Conservation (phyloP, 2,113 vertebrate genomes). For the Grammomys surdaster region DNA sequence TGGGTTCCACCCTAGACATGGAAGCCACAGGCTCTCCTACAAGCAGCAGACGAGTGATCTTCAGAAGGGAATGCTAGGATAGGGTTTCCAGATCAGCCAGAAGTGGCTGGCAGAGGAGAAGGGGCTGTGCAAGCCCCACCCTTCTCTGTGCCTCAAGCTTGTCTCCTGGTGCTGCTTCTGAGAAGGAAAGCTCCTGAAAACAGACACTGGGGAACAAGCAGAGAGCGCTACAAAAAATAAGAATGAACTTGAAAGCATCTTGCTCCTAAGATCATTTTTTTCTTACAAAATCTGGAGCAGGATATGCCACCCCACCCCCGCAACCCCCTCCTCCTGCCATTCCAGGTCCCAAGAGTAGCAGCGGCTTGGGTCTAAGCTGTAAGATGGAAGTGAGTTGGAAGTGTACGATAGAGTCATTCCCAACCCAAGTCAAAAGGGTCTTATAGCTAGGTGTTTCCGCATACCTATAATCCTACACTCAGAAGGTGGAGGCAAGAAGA, state of each 20-base stretch:
- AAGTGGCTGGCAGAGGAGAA: background rate
- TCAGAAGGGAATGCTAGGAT: background rate
- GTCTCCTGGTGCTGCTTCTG: background rate
- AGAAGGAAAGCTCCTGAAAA: background rate
- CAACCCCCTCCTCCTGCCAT: background rate
- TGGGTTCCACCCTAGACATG: background rate
- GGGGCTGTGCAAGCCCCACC: background rate
- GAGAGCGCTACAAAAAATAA: background rate
- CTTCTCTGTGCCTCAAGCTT: background rate
- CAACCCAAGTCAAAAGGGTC: background rate
- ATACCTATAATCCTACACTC: background rate
- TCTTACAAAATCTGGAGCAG: conserved; percentile 4
- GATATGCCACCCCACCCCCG: background rate
- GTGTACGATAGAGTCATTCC: background rate
- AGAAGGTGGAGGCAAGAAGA: background rate
- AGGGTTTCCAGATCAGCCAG: background rate
- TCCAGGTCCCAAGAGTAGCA: background rate
- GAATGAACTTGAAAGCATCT: background rate
- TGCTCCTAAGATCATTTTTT: background rate
- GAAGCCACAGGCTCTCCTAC: background rate
- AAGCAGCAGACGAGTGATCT: background rate
- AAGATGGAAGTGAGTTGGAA: background rate
- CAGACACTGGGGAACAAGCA: background rate
- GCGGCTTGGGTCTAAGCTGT: background rate
- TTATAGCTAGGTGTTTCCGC: background rate